These are phyloP conservation scores for Apodemia hepburni DNA, from an alignment of 2,888 invertebrate species.

Conservation along the genomic window DNA sequence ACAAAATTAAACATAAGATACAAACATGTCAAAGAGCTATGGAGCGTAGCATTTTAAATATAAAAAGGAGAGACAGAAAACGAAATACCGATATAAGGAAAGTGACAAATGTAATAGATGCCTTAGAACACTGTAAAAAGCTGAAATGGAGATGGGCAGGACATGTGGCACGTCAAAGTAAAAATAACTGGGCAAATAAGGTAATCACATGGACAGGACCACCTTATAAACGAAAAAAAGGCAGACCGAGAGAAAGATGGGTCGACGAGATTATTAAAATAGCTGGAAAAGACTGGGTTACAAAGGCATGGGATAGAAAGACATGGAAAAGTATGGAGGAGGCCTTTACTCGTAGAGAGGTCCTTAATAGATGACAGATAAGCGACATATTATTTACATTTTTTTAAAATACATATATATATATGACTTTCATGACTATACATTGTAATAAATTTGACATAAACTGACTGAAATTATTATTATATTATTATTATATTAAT, in stretches of 20 bases:
- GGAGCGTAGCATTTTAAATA: background rate
- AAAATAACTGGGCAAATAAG: background rate
- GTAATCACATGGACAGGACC: background rate
- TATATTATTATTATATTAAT: too few relatives aligned
- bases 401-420: too few relatives aligned
- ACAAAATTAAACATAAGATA: conserved; percentile 10
- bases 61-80: too few relatives aligned
- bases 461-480: too few relatives aligned
- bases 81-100: too few relatives aligned
- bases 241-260: conserved; percentile 11
- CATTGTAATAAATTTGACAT: too few relatives aligned
- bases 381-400: too few relatives aligned
- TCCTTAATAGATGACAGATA: background rate
- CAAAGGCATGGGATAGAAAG: background rate
- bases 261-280: conserved; percentile 7
- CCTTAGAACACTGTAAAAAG: too few relatives aligned
- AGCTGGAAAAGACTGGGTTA: conserved; percentile 1
- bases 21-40: conserved; percentile 21
- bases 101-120: too few relatives aligned
- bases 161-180: conserved; percentile 1
- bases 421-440: too few relatives aligned
- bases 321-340: conserved; percentile 22
- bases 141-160: conserved; percentile 3
- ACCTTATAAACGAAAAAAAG: background rate
- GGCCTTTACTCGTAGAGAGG: conserved; percentile 16